Evolutionary conservation across 2,113 vertebrate genomes (phyloP), one percentile per base, ranked within the genome.

Genomic region (Odontophorus gujanensis): DNA sequence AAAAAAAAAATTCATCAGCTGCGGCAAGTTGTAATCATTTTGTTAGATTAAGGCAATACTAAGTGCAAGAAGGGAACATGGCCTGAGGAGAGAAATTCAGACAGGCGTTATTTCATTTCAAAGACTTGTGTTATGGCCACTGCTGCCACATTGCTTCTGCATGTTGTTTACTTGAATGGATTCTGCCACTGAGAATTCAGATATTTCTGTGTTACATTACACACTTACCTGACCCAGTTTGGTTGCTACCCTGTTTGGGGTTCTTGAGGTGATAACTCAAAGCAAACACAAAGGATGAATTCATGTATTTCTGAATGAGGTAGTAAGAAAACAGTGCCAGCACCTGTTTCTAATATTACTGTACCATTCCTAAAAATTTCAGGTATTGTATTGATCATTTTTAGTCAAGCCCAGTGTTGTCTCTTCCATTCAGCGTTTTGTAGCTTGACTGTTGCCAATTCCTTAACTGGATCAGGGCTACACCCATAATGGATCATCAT

Each of bases 31-130:
- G 45, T 68, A 92, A 58, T 48, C 0, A 55, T 73, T 93, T 73
- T 91, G 40, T 9, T 89, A 81, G 57, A 66, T 79, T 75, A 61
- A 90, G 24, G 36, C 38, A 58, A 58, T 18, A 61, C 86, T 75
- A 32, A 20, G 13, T 48, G 13, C 34, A 73, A 81, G 48, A 88
- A 81, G 8, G 53, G 6, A 81, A 8, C 51, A 50, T 40, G 22
- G 22, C 63, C 18, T 24, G 75, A 82, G 38, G 47, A 77, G 12
- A 73, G 38, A 72, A 86, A 78, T 51, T 76, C 26, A 57, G 30
- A 15, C 78, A 90, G 77, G 10, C 3, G 43, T 1, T 72, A 50
- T 68, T 83, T 80, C 62, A 42, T 71, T 71, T 87, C 74, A 45
- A 74, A 62, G 19, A 13, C 48, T 58, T 75, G 7, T 40, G 4